Conservation (phyloP, 1,140 invertebrate species). For the Agrypnia vestita region DNA sequence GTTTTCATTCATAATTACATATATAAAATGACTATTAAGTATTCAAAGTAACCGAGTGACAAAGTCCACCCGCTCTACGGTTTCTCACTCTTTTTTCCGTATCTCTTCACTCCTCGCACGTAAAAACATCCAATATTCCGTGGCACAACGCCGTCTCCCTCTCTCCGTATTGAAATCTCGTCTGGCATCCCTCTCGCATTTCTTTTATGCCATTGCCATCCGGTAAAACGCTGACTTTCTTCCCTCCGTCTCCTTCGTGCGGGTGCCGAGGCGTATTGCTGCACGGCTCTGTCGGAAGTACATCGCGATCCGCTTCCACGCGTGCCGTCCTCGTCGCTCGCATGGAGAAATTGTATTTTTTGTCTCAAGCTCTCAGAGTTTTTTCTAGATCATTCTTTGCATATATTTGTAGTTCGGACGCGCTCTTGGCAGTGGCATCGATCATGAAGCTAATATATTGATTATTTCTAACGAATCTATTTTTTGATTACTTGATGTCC, state of each 20-base stretch:
- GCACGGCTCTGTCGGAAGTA: slow-evolving; percentile 6
- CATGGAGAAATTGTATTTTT: slow-evolving; percentile 15
- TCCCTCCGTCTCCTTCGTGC: neutral
- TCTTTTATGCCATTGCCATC: neutral
- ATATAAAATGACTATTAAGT: no score
- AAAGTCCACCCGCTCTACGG: no score
- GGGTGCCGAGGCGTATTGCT: neutral
- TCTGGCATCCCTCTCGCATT: slow-evolving; percentile 14
- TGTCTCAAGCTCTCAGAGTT: neutral
- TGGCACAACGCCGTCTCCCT: neutral
- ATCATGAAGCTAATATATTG: no score
- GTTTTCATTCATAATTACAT: no score
- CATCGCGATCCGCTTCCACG: neutral
- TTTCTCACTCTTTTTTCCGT: neutral
- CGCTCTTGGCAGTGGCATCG: neutral
- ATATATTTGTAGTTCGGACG: neutral
- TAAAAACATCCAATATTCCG: neutral
- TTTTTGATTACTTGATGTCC: no score
- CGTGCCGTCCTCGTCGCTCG: neutral
- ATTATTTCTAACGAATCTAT: no score
- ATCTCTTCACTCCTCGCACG: neutral
- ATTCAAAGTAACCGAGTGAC: no score
- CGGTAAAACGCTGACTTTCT: neutral
- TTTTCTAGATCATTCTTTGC: neutral
- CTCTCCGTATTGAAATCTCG: neutral